Evolutionary conservation across 2,888 invertebrate genomes (phyloP).

Genomic region (Cactoblastis cactorum): DNA sequence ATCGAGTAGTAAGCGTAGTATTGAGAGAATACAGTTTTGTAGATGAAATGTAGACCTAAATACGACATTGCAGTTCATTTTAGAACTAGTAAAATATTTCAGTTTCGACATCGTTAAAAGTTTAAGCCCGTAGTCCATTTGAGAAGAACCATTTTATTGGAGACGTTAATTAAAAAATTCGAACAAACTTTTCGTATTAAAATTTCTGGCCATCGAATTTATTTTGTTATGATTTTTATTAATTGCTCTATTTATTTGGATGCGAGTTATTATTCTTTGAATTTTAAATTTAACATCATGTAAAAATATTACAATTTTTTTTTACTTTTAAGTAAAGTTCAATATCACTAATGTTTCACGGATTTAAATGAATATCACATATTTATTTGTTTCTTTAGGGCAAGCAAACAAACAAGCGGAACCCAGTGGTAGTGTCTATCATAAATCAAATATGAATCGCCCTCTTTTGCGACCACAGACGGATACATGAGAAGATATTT

Average conservation of each 20-base stretch:
- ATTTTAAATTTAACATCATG: too few species aligned
- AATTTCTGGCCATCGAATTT: background rate
- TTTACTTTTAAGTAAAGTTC: too few species aligned
- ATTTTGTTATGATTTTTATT: too few species aligned
- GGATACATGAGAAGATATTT: background rate
- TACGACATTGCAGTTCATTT: background rate
- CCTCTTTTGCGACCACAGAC: background rate
- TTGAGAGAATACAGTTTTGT: too few species aligned
- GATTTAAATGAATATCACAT: background rate
- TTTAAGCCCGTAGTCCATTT: constrained; percentile 4
- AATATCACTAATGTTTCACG: too few species aligned
- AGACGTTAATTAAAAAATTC: background rate
- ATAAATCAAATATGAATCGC: background rate
- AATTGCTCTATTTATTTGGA: too few species aligned
- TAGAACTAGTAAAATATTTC: too few species aligned
- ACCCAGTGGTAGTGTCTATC: background rate
- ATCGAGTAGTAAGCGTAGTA: too few species aligned
- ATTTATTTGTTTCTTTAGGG: background rate
- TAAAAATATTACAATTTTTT: too few species aligned
- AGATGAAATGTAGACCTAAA: background rate
- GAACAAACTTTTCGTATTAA: background rate
- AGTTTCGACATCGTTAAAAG: constrained; percentile 52
- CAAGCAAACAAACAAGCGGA: background rate
- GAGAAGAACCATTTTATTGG: background rate
- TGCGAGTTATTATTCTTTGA: too few species aligned